Percentiles rank a stretch among this genome's conserved stretches.
Evolutionary conservation across 2,113 vertebrate species (phyloP).

Genomic region (Elephantulus edwardii): DNA sequence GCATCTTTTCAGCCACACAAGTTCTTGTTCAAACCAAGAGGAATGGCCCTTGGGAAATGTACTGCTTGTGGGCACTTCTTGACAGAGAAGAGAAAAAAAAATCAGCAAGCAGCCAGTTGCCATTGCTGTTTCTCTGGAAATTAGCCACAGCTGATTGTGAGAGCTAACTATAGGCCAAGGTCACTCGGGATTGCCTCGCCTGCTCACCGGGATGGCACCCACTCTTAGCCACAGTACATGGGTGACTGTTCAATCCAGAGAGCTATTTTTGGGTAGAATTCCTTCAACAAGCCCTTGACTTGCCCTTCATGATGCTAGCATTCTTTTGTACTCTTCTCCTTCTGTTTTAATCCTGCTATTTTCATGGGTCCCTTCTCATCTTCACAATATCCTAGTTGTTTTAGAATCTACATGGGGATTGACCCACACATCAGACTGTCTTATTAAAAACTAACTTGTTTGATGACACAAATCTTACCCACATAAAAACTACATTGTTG

Average conservation of each 20-base stretch:
- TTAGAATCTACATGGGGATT: not conserved
- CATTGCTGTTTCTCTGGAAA: conserved; percentile 36
- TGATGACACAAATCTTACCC: not conserved
- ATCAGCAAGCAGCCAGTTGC: conserved; percentile 28
- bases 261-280: conserved; percentile 62
- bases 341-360: too few species aligned
- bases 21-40: conserved; percentile 1
- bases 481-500: not conserved
- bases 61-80: conserved; percentile 37
- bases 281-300: conserved; percentile 39
- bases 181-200: conserved; percentile 40
- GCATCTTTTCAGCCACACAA: conserved; percentile 8
- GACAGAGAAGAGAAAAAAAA: conserved; percentile 49
- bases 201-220: not conserved
- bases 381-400: not conserved
- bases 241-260: not conserved
- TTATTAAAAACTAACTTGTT: not conserved
- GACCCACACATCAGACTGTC: not conserved
- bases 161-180: conserved; percentile 68
- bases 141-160: conserved; percentile 8
- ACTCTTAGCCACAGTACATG: not conserved
- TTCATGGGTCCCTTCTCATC: not conserved
- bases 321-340: conserved; percentile 17
- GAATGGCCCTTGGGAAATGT: not conserved
- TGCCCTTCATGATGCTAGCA: not conserved